Percentiles rank a stretch among this genome's conserved stretches.
These are phyloP conservation scores for Vidua chalybeata DNA, from an alignment of 2,113 vertebrate species.

Conservation along the genomic window DNA sequence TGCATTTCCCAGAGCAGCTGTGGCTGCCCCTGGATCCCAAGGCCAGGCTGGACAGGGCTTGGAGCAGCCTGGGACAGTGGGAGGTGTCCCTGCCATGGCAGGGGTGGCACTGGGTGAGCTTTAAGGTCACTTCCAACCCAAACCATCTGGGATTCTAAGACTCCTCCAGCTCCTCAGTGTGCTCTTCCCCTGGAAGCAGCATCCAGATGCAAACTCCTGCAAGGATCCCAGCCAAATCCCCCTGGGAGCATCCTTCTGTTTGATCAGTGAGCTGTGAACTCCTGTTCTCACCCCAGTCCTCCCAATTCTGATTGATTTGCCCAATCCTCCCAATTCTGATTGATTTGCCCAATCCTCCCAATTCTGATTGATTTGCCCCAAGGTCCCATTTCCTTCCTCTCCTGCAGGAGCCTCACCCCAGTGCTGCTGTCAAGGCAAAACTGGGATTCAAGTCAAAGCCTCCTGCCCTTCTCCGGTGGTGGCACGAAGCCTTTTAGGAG, in stretches of 20 bases:
- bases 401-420: background rate
- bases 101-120: fast-evolving
- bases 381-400: background rate
- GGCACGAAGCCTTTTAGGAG: background rate
- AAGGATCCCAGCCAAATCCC: background rate
- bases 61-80: fast-evolving
- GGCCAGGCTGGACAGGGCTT: background rate
- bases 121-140: background rate
- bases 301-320: background rate
- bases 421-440: fast-evolving
- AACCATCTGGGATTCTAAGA: background rate
- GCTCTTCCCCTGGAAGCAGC: background rate
- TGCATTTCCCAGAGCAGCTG: background rate
- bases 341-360: background rate
- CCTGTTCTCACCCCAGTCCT: fast-evolving
- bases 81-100: background rate
- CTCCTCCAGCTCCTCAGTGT: background rate
- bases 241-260: background rate
- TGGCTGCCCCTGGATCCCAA: background rate
- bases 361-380: fast-evolving
- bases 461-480: background rate
- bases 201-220: background rate
- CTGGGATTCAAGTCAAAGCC: background rate
- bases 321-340: background rate
- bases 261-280: background rate